Conservation (phyloP, 2,888 invertebrate genomes). For the Erynnis tages region DNA sequence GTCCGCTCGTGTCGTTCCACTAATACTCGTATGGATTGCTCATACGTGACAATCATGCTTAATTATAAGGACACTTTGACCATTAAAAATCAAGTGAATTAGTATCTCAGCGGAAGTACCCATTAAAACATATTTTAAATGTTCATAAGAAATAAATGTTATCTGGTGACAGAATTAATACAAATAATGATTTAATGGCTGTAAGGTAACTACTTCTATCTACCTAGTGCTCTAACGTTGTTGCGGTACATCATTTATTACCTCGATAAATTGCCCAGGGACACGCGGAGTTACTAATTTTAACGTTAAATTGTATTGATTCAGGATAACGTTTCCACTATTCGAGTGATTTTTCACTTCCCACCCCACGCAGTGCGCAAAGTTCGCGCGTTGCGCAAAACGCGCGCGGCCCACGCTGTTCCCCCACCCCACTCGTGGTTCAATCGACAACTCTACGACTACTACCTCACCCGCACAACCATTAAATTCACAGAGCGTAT, state of each 20-base stretch:
- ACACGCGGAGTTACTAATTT: background rate
- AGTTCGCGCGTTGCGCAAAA: slow-evolving; percentile 3
- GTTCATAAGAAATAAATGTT: too few species aligned
- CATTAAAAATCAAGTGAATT: too few species aligned
- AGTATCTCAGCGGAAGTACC: too few species aligned
- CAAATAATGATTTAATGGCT: too few species aligned
- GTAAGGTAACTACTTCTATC: too few species aligned
- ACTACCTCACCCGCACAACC: slow-evolving; percentile 7
- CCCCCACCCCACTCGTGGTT: background rate
- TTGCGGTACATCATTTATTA: too few species aligned
- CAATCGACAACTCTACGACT: slow-evolving; percentile 12
- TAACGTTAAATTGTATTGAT: background rate
- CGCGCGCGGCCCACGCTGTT: background rate
- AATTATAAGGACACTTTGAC: background rate
- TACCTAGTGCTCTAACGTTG: too few species aligned
- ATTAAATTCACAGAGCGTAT: slow-evolving; percentile 9
- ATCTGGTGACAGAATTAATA: too few species aligned
- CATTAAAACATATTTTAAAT: too few species aligned
- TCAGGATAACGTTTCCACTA: background rate
- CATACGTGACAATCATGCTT: background rate
- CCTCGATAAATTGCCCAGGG: background rate
- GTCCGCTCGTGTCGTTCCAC: background rate
- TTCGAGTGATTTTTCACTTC: background rate
- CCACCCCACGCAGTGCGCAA: slow-evolving; percentile 3
- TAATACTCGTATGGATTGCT: background rate